Evolutionary conservation across 2,797 vertebrate species (phyloP).

Genomic region (Galaxias olidus): DNA sequence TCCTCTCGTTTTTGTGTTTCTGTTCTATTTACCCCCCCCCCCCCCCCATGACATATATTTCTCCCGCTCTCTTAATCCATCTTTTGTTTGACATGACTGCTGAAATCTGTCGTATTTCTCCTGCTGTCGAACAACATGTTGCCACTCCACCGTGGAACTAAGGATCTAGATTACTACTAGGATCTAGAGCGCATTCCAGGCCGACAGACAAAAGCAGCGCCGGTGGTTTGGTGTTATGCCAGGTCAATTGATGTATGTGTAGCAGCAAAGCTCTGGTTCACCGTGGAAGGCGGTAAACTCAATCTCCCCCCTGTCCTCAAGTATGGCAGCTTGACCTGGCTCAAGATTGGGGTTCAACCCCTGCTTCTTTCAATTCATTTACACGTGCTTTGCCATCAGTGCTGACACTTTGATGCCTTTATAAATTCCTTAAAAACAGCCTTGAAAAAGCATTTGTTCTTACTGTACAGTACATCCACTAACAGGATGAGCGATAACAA

Average conservation of each 20-base stretch:
- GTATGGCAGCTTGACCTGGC: neutral
- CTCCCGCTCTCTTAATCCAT: no score
- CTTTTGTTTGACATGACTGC: no score
- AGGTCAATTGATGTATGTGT: no score
- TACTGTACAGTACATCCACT: neutral
- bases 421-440: neutral
- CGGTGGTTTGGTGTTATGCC: neutral
- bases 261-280: conserved; percentile 1
- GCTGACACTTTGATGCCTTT: neutral
- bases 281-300: neutral
- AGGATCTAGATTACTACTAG: neutral
- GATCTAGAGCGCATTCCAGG: neutral
- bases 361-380: neutral
- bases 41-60: no score
- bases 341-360: conserved; percentile 9
- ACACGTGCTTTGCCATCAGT: conserved; percentile 1
- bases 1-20: no score
- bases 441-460: neutral
- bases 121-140: no score
- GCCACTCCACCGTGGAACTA: no score
- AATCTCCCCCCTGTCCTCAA: neutral
- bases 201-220: neutral
- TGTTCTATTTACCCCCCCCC: no score
- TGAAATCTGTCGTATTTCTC: no score
- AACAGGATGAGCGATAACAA: neutral